Evolutionary conservation across 2,113 vertebrate species (phyloP), one percentile per base, ranked within the genome.

Genomic region (Solea solea): DNA sequence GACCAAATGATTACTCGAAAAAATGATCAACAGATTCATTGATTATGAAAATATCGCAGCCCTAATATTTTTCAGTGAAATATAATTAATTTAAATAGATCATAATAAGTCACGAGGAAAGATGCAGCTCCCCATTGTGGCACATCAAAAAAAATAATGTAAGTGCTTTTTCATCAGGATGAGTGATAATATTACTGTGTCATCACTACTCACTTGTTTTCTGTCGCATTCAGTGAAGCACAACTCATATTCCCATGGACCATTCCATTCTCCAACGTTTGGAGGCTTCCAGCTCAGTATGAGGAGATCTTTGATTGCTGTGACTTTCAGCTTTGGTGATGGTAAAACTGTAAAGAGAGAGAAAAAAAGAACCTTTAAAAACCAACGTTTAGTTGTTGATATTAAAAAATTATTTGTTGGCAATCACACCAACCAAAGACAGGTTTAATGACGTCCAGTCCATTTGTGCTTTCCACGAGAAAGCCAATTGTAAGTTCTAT

Each of bases 191-290:
- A 21, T 21, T 21, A 21, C 21, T 21, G 21, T 21, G 21, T 21
- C 21, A 21, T 21, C 21, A 21, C 14, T 0, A 55, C 86, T 80
- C 69, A 90, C 85, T 9, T 0, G 0, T 0, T 1, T 0, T 1
- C 41, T 0, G 7, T 44, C 28, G 68, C 92, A 92, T 8, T 39
- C 21, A 1, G 2, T 88, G 64, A 86, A 81, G 21, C 25, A 76
- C 44, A 88, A 13, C 0, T 2, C 3, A n/a, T 79, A 89, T 0
- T 0, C 2, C 84, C 63, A 86, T 4, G 0, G 2, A 0, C 10
- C 0, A 0, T 0, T 0, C 21, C 21, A 21, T 0, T 0, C 0
- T 8, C 8, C 3, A 0, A 79, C 1, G 0, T 34, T 9, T 1
- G 57, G 64, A 14, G 0, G 1, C 0, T 0, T 11, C 54, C 69